These are phyloP conservation scores for Tuta absoluta DNA, from an alignment of 2,888 invertebrate species.

Conservation along the genomic window DNA sequence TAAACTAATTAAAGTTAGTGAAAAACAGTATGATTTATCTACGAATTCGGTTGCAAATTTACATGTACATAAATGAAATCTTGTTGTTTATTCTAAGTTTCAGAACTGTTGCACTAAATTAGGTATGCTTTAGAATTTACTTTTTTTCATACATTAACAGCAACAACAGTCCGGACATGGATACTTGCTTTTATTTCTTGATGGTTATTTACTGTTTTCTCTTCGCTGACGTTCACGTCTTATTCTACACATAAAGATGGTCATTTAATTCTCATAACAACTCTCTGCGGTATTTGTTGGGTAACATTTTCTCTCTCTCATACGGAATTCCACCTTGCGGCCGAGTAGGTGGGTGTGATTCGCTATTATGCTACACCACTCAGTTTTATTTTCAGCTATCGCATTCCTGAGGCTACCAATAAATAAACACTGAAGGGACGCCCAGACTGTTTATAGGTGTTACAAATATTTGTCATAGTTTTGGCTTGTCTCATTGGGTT, in stretches of 20 bases:
- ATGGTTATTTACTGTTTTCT: too few species aligned
- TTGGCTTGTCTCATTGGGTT: neutral
- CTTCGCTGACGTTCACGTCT: too few species aligned
- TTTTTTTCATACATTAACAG: too few species aligned
- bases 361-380: slow-evolving; percentile 27
- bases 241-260: neutral
- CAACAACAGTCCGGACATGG: too few species aligned
- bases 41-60: too few species aligned
- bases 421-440: slow-evolving; percentile 17
- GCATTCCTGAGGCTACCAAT: slow-evolving; percentile 25
- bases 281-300: slow-evolving; percentile 9
- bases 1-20: too few species aligned
- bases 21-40: too few species aligned
- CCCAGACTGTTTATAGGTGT: slow-evolving; percentile 16
- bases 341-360: slow-evolving; percentile 21
- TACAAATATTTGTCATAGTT: slow-evolving; percentile 8
- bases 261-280: neutral
- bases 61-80: too few species aligned
- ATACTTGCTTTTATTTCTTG: too few species aligned
- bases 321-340: slow-evolving; percentile 22
- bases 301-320: neutral
- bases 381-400: slow-evolving; percentile 27
- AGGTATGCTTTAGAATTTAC: too few species aligned
- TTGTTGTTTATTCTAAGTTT: too few species aligned
- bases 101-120: too few species aligned